Evolutionary conservation across 2,888 invertebrate genomes (phyloP).

Genomic region (Aphidius colemani): DNA sequence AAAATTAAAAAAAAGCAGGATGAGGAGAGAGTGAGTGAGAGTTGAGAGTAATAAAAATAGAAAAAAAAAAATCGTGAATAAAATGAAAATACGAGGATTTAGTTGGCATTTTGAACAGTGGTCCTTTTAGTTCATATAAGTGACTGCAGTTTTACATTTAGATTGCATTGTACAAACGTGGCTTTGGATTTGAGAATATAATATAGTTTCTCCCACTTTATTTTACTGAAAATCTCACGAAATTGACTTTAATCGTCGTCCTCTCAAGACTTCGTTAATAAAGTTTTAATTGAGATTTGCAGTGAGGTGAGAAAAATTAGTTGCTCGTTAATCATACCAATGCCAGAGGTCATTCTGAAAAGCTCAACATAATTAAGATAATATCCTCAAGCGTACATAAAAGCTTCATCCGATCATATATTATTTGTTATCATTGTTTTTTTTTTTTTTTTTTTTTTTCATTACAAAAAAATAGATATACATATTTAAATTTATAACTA

Average conservation of each 20-base stretch:
- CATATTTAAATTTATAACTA: no score
- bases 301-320: slow-evolving; percentile 34
- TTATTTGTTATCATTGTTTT: no score
- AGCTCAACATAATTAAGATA: neutral
- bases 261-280: slow-evolving; percentile 37
- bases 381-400: no score
- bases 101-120: neutral
- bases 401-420: no score
- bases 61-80: slow-evolving; percentile 12
- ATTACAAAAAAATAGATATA: no score
- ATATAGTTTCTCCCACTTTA: slow-evolving; percentile 16
- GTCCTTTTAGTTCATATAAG: neutral
- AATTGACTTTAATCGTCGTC: slow-evolving; percentile 28
- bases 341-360: neutral
- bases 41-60: neutral
- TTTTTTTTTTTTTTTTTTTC: no score
- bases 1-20: neutral
- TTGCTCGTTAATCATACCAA: slow-evolving; percentile 27
- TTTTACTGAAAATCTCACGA: slow-evolving; percentile 13
- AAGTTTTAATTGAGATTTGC: slow-evolving; percentile 40
- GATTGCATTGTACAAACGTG: slow-evolving; percentile 21
- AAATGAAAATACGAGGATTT: slow-evolving; percentile 3
- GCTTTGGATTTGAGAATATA: no score
- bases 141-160: slow-evolving; percentile 29
- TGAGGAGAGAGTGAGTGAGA: neutral